Evolutionary conservation across 1,140 invertebrate genomes (phyloP).

Genomic region (Triops longicaudatus): DNA sequence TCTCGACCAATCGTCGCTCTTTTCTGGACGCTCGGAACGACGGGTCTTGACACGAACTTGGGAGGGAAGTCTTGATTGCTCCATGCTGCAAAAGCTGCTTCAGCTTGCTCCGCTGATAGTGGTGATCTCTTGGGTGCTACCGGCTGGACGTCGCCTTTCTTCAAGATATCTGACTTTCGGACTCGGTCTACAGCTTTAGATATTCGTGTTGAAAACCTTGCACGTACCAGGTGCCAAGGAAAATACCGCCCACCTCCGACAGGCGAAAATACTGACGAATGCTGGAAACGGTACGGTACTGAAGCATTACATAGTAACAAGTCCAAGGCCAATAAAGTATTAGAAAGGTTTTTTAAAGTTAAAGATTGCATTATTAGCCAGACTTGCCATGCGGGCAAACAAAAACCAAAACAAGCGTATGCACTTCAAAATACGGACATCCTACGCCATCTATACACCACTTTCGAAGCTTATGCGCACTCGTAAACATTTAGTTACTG

Average conservation of each 20-base stretch:
- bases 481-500: too few species aligned
- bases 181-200: neutral
- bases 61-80: neutral
- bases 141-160: neutral
- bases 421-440: too few species aligned
- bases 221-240: neutral
- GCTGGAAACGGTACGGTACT: neutral
- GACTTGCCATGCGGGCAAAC: too few species aligned
- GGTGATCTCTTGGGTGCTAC: neutral
- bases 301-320: neutral
- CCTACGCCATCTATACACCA: too few species aligned
- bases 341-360: neutral
- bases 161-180: neutral
- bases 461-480: too few species aligned
- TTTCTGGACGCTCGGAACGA: too few species aligned
- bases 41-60: neutral
- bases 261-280: neutral
- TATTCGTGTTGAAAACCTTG: constrained; percentile 6
- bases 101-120: neutral
- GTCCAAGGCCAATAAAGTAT: neutral
- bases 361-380: too few species aligned
- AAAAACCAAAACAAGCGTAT: too few species aligned
- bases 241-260: neutral
- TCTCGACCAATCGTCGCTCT: too few species aligned
- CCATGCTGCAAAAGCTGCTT: neutral